These are phyloP conservation scores for Papilio polytes DNA, from an alignment of 1,140 invertebrate species.

Conservation along the genomic window DNA sequence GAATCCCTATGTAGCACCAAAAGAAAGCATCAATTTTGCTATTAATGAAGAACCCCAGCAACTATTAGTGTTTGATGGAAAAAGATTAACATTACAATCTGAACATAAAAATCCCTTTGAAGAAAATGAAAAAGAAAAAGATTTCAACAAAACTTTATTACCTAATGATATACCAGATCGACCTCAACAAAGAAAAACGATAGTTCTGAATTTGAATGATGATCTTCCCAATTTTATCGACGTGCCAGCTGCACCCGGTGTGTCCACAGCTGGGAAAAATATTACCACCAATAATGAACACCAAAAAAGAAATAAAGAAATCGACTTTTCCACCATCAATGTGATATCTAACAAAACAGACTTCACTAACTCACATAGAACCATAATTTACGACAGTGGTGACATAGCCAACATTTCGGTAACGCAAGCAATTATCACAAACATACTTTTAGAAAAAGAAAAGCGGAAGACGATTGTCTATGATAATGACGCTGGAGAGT, in stretches of 20 bases:
- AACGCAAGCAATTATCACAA: slow-evolving; percentile 47
- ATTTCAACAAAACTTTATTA: slow-evolving; percentile 47
- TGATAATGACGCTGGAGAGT: slow-evolving; percentile 47
- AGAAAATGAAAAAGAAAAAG: slow-evolving; percentile 39
- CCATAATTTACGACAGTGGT: slow-evolving; percentile 44
- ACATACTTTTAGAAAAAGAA: slow-evolving; percentile 42
- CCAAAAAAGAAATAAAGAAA: slow-evolving; percentile 43
- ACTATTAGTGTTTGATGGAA: slow-evolving; percentile 75
- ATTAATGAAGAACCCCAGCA: slow-evolving; percentile 62
- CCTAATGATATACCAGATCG: slow-evolving; percentile 38
- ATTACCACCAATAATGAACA: background rate
- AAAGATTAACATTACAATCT: slow-evolving; percentile 62
- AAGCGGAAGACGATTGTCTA: slow-evolving; percentile 49
- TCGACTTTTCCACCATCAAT: slow-evolving; percentile 36
- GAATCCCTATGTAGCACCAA: slow-evolving; percentile 65
- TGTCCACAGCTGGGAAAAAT: background rate
- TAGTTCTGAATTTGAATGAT: slow-evolving; percentile 63
- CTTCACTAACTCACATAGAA: slow-evolving; percentile 39
- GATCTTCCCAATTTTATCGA: slow-evolving; percentile 66
- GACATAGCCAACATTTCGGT: slow-evolving; percentile 50
- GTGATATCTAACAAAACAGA: slow-evolving; percentile 32
- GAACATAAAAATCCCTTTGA: slow-evolving; percentile 48
- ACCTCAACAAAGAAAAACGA: slow-evolving; percentile 59
- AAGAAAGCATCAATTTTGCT: slow-evolving; percentile 62
- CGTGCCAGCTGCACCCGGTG: slow-evolving; percentile 23